Percentiles rank a stretch among this genome's conserved stretches.
phyloP scores from a whole-genome alignment of 2,113 vertebrate species.

The Petrocephalus zakoni region DNA sequence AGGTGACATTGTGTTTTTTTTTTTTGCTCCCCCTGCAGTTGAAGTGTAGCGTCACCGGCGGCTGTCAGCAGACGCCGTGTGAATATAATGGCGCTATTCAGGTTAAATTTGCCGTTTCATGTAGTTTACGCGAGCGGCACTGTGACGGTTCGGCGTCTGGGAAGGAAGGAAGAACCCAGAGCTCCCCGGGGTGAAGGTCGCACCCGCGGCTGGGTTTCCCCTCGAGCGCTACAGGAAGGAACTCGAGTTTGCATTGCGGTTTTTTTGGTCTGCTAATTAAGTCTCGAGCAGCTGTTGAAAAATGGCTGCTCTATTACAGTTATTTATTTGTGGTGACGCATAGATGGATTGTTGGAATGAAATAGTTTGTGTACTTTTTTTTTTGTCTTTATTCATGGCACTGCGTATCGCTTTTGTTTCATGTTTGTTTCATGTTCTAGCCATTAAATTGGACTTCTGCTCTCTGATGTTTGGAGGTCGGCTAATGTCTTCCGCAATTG shows the following conservation, averaged over 20 bases:
- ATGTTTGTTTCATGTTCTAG: not conserved
- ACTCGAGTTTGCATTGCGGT: not conserved
- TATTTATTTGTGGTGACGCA: not conserved
- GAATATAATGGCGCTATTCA: not conserved
- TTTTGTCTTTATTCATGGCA: not conserved
- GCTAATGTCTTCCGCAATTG: not conserved
- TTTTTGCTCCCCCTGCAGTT: not conserved
- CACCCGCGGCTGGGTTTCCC: not conserved
- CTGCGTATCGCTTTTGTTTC: not conserved
- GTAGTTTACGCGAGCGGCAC: not conserved
- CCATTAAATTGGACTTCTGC: not conserved
- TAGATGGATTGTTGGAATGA: not conserved
- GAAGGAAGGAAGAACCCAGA: not conserved
- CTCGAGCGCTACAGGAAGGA: slow-evolving; percentile 7
- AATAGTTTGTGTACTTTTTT: not conserved
- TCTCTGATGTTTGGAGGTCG: not conserved
- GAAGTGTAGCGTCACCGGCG: not conserved
- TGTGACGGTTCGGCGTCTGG: not conserved
- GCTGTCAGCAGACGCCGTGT: not conserved
- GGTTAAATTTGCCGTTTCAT: not conserved
- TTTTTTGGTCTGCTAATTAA: slow-evolving; percentile 12
- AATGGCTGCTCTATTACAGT: not conserved
- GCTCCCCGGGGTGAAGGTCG: not conserved
- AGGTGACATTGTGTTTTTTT: not conserved
- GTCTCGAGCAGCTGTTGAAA: not conserved